phyloP scores from a whole-genome alignment of 92 coral and sea anemone genomes.

The Actinostola sp. region DNA sequence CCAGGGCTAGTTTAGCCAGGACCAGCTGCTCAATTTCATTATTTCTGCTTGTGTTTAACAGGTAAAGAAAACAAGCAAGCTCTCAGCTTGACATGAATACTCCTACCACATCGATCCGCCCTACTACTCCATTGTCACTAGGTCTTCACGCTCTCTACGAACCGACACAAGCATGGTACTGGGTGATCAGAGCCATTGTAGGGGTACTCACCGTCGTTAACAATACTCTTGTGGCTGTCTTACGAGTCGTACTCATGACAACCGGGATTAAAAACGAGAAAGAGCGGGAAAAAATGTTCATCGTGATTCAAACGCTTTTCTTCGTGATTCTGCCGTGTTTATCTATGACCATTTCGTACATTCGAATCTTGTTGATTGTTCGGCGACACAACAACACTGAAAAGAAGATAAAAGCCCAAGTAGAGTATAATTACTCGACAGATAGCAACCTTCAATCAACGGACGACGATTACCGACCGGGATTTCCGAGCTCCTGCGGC shows the following conservation, averaged over 20 bases:
- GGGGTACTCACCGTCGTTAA: constrained; percentile 26
- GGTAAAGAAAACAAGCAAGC: background rate
- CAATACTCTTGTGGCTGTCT: constrained; percentile 16
- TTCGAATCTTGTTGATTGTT: constrained; percentile 30
- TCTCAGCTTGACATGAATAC: constrained; percentile 4
- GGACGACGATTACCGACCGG: constrained; percentile 23
- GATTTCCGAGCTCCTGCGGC: constrained; percentile 1
- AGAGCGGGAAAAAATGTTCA: constrained; percentile 40
- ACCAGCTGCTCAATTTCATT: too few relatives aligned
- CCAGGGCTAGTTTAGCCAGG: too few relatives aligned
- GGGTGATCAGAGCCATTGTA: constrained; percentile 23
- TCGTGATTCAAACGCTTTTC: constrained; percentile 33
- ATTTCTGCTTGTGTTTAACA: background rate
- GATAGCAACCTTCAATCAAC: constrained; percentile 37
- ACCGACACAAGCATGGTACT: constrained; percentile 46
- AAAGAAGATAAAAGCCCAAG: constrained; percentile 23
- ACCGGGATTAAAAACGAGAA: constrained; percentile 16
- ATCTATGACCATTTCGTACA: constrained; percentile 22
- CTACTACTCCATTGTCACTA: background rate
- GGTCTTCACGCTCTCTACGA: constrained; percentile 32
- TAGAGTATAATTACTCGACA: constrained; percentile 41
- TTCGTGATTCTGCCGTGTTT: constrained; percentile 30
- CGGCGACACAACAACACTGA: constrained; percentile 25
- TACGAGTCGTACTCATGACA: constrained; percentile 10
- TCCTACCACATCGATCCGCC: background rate